These are phyloP conservation scores for Tribolium madens DNA, from an alignment of 1,140 invertebrate species.

Conservation along the genomic window DNA sequence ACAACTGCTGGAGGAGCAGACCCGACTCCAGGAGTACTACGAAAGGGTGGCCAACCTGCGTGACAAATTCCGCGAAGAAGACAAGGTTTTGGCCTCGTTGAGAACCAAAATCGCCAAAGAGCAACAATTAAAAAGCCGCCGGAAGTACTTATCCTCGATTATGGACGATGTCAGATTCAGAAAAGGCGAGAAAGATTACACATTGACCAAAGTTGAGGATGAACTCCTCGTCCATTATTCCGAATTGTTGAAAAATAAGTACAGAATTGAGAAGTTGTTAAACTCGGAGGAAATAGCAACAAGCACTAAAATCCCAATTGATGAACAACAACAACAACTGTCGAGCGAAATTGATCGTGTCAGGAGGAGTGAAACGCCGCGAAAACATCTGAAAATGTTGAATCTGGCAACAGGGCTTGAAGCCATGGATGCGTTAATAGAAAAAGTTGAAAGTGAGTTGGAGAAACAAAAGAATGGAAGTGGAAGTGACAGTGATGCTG, in stretches of 20 bases:
- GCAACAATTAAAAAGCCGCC: conserved; percentile 40
- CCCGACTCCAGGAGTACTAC: conserved; percentile 36
- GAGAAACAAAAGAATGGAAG: conserved; percentile 5
- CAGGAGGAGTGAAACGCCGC: conserved; percentile 31
- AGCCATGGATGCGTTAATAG: conserved; percentile 57
- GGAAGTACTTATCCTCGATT: conserved; percentile 38
- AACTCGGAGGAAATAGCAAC: conserved; percentile 1
- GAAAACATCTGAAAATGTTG: conserved; percentile 53
- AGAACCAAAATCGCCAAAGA: conserved; percentile 40
- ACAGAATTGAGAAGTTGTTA: conserved; percentile 51
- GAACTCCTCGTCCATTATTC: conserved; percentile 51
- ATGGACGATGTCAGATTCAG: conserved; percentile 10
- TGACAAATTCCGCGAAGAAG: conserved; percentile 11
- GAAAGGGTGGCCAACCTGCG: conserved; percentile 19
- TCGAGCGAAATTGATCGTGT: not conserved
- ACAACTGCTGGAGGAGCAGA: conserved; percentile 15
- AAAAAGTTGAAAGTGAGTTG: conserved; percentile 55
- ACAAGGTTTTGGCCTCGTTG: conserved; percentile 21
- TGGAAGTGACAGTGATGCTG: conserved; percentile 2
- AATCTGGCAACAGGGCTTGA: conserved; percentile 55
- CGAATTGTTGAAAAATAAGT: conserved; percentile 54
- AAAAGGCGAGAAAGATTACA: conserved; percentile 40
- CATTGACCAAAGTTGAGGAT: conserved; percentile 46
- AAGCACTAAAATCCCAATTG: conserved; percentile 16
- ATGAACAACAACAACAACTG: conserved; percentile 48